phyloP scores from a whole-genome alignment of 2,113 vertebrate genomes.

The Axis porcinus region DNA sequence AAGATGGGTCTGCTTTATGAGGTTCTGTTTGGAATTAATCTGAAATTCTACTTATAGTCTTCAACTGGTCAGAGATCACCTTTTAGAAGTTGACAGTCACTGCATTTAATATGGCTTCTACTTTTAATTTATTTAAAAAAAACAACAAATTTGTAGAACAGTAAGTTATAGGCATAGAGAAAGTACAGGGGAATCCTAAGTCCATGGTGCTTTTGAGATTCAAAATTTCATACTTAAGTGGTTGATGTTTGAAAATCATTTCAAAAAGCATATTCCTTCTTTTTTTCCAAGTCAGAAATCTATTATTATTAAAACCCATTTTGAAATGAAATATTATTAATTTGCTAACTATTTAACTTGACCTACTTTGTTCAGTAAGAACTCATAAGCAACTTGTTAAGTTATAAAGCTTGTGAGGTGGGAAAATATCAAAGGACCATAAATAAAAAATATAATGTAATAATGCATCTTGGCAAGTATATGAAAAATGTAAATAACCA shows the following conservation, averaged over 20 bases:
- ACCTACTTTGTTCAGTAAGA: conserved; percentile 18
- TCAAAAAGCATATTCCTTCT: background rate
- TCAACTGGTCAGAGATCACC: background rate
- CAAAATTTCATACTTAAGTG: background rate
- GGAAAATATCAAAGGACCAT: conserved; percentile 13
- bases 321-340: conserved; percentile 39
- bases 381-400: background rate
- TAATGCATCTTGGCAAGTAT: background rate
- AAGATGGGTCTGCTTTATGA: background rate
- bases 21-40: background rate
- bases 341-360: background rate
- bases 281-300: background rate
- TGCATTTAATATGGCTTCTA: background rate
- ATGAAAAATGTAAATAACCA: conserved; percentile 1
- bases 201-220: background rate
- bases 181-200: background rate
- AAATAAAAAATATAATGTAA: background rate
- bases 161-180: background rate
- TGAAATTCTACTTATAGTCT: background rate
- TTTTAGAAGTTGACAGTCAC: background rate
- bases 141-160: background rate
- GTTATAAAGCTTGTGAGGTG: conserved; percentile 9
- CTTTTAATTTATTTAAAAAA: background rate
- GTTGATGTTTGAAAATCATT: background rate
- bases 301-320: background rate